phyloP scores from a whole-genome alignment of 1,140 invertebrate species.

The Solenopsis fugax region DNA sequence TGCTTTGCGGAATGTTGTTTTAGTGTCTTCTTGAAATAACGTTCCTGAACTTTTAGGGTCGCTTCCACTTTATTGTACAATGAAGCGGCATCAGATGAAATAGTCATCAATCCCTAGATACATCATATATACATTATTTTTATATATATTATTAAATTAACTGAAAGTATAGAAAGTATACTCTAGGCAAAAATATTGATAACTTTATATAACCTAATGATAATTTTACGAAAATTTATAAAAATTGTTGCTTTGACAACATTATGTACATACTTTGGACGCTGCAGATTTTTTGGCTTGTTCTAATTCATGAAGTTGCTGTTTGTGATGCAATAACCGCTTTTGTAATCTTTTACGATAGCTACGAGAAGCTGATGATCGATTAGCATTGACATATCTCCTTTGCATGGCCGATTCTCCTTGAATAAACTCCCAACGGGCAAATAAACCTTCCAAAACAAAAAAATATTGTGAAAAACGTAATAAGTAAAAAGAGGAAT shows the following conservation, averaged over 20 bases:
- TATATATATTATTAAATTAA: neutral
- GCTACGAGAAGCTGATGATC: constrained; percentile 84
- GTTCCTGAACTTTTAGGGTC: constrained; percentile 88
- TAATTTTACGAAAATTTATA: constrained; percentile 25
- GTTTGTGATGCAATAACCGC: constrained; percentile 90
- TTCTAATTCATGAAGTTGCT: constrained; percentile 91
- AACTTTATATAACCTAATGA: neutral
- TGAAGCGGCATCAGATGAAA: constrained; percentile 85
- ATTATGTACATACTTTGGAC: constrained; percentile 85
- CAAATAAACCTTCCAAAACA: constrained; percentile 82
- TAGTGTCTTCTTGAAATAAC: constrained; percentile 87
- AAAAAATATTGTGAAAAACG: constrained; percentile 12
- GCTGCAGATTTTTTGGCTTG: constrained; percentile 88
- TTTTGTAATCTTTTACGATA: constrained; percentile 91
- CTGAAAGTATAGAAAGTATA: constrained; percentile 1
- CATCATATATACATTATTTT: constrained; percentile 12
- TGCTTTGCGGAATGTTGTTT: constrained; percentile 84
- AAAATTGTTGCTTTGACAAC: neutral
- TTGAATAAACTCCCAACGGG: constrained; percentile 94
- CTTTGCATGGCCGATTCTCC: constrained; percentile 90
- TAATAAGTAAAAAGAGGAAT: neutral
- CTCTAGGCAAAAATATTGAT: neutral
- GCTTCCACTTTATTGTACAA: constrained; percentile 86
- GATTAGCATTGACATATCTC: constrained; percentile 86
- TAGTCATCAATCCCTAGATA: constrained; percentile 71